Evolutionary conservation across 2,797 vertebrate species (phyloP), one percentile per base, ranked within the genome.

Genomic region (Falco naumanni): DNA sequence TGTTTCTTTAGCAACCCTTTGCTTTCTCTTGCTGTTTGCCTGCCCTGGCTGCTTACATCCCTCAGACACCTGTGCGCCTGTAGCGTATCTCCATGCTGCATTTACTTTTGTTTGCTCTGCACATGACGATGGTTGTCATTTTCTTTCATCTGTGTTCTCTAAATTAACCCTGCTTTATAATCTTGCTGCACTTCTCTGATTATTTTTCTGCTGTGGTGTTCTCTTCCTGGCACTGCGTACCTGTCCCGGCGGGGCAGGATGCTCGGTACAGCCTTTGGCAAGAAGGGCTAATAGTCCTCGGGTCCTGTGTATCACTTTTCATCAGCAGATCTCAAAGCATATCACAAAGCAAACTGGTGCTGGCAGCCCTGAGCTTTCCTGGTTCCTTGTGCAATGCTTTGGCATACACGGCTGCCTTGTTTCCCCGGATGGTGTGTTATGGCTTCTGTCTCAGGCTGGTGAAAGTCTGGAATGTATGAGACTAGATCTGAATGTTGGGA

Each of bases 71-170:
- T 5, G 13, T 3, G n/a, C 22, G 51, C 53, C 64, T 39, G 61
- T 8, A 24, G 41, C 16, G 0, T 13, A 13, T 66, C 59, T 45
- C 54, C 25, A 0, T 9, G 18, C 33, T 37, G 15, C 33, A 1
- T 29, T 51, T 25, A 5, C 39, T 48, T 21, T 2, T 37, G 48
- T 56, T 51, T 68, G 70, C 77, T 50, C 34, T 24, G 48, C n/a
- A 20, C 22, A 1, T 24, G 63, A 19, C 18, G 59, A 48, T 43
- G 47, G 53, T 43, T n/a, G 47, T 14, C 3, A 0, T 26, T 60
- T 39, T 26, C 59, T 77, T 72, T 66, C 34, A 56, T n/a, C 78
- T 37, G 22, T 3, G 4, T 29, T 87, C 72, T 61, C 31, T 59
- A 34, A 61, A 68, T 51, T 56, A 83, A 82, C 43, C 24, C 25